phyloP scores from a whole-genome alignment of 1,140 invertebrate species.

The Eueides isabella region DNA sequence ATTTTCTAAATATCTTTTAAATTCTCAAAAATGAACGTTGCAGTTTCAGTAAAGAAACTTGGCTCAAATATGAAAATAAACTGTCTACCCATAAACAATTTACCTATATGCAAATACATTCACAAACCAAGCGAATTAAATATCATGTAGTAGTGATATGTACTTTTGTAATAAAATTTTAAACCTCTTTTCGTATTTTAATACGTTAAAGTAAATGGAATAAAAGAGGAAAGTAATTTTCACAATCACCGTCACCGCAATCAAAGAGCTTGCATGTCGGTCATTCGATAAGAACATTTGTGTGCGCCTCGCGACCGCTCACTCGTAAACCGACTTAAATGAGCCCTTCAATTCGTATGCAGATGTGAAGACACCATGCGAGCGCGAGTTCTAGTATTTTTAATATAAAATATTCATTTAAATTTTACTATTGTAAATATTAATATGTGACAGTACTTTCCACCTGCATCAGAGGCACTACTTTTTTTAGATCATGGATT shows the following conservation, averaged over 20 bases:
- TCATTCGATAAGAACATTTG: constrained; percentile 39
- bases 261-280: constrained; percentile 48
- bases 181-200: constrained; percentile 3
- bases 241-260: constrained; percentile 33
- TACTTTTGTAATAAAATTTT: constrained; percentile 1
- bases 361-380: constrained; percentile 52
- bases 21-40: neutral
- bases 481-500: neutral
- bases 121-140: neutral
- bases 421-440: neutral
- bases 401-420: neutral
- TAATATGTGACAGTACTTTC: too few relatives aligned
- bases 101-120: neutral
- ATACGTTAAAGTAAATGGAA: neutral
- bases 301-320: constrained; percentile 19
- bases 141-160: neutral
- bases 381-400: constrained; percentile 15
- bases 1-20: neutral
- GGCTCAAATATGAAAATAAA: neutral
- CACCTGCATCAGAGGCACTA: neutral
- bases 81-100: neutral
- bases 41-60: neutral
- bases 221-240: constrained; percentile 11
- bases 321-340: constrained; percentile 46
- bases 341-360: constrained; percentile 57